Evolutionary conservation across 2,797 vertebrate genomes (phyloP).

Genomic region (Pangasius macronema): DNA sequence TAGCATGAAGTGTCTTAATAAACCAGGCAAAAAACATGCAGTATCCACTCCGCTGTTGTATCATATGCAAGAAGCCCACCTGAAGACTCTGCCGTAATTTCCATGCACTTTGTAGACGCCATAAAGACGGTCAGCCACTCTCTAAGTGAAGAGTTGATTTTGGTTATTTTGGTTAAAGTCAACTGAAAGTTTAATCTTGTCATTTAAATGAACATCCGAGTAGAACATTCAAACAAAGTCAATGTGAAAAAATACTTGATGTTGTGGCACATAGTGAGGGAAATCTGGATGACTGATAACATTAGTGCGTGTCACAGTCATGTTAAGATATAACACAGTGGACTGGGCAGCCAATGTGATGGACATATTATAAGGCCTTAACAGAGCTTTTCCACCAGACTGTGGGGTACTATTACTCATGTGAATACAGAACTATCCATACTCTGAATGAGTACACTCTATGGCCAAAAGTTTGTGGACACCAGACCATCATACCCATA

Average conservation of each 20-base stretch:
- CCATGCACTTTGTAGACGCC: constrained; percentile 97
- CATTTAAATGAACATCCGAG: not conserved
- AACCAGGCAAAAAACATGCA: not conserved
- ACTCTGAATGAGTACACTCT: not conserved
- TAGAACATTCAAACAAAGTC: not conserved
- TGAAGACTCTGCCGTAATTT: constrained; percentile 96
- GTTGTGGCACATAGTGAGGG: not conserved
- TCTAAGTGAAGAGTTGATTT: constrained; percentile 70
- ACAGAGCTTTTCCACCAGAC: not conserved
- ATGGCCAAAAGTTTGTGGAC: not conserved
- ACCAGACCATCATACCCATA: not conserved
- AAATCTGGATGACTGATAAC: not conserved
- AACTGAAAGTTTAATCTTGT: not conserved
- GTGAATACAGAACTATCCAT: not conserved
- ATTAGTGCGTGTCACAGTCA: not conserved
- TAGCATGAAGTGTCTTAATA: not conserved
- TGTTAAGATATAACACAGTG: not conserved
- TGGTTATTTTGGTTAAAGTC: constrained; percentile 12
- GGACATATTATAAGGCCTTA: not conserved
- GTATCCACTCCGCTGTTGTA: not conserved
- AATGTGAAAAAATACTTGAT: not conserved
- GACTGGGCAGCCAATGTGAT: not conserved
- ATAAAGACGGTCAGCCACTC: constrained; percentile 92
- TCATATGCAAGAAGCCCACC: constrained; percentile 72
- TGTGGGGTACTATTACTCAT: not conserved